Conservation (phyloP, 2,113 vertebrate genomes). For the Apodemus sylvaticus region DNA sequence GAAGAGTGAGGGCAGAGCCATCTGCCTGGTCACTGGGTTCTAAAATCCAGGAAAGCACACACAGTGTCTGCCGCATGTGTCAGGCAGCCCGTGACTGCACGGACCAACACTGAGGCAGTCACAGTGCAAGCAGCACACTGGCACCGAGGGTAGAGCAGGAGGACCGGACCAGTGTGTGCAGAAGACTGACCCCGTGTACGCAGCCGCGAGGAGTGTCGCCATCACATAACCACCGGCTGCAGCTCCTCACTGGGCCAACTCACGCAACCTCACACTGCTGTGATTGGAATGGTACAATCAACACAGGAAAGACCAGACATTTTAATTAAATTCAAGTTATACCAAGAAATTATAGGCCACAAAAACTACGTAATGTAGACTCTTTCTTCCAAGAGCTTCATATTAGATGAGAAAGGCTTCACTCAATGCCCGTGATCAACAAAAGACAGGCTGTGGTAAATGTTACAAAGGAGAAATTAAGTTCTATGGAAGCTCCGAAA, state of each 20-base stretch:
- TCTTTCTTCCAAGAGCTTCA: not conserved
- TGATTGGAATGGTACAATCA: not conserved
- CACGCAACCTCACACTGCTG: not conserved
- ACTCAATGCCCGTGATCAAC: not conserved
- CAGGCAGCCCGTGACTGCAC: not conserved
- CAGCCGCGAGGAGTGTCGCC: not conserved
- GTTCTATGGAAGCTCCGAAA: not conserved
- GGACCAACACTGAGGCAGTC: not conserved
- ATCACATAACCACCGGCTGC: not conserved
- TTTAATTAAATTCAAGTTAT: constrained; percentile 18
- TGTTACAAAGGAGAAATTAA: not conserved
- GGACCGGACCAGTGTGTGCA: not conserved
- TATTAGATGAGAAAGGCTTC: not conserved
- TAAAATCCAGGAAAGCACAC: not conserved
- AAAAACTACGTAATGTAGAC: constrained; percentile 4
- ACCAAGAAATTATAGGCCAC: not conserved
- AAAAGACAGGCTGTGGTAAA: not conserved
- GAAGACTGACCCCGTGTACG: not conserved
- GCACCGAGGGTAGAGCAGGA: no score
- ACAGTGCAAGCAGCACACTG: not conserved
- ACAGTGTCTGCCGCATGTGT: not conserved
- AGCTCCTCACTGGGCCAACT: not conserved
- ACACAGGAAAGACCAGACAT: not conserved
- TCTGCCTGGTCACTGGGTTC: not conserved
- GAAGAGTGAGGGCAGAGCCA: not conserved